phyloP scores from a whole-genome alignment of 2,113 vertebrate species.

The Picathartes gymnocephalus region DNA sequence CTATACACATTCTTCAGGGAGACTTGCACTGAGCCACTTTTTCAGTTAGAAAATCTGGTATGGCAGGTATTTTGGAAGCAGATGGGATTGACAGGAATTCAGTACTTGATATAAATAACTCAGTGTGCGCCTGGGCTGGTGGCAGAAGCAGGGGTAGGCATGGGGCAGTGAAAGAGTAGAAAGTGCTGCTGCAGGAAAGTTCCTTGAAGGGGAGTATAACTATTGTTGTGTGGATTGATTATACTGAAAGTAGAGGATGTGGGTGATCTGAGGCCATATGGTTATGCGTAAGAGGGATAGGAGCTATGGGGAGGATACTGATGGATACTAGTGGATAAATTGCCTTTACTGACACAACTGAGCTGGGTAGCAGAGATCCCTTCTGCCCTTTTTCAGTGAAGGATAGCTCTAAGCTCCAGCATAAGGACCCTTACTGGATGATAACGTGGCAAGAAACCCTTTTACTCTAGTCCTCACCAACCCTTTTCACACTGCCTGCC shows the following conservation, averaged over 20 bases:
- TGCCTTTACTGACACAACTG: neutral
- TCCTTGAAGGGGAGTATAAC: neutral
- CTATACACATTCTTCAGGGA: neutral
- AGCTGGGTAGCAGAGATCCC: neutral
- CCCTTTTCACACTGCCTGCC: neutral
- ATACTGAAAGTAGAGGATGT: neutral
- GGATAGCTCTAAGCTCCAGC: neutral
- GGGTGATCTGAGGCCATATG: neutral
- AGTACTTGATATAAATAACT: neutral
- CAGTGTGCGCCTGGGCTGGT: neutral
- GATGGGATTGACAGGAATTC: neutral
- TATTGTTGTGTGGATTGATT: neutral
- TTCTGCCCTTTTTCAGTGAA: neutral
- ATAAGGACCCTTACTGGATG: accelerated
- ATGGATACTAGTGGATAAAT: neutral
- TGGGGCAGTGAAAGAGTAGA: accelerated
- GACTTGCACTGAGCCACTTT: neutral
- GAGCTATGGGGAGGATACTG: neutral
- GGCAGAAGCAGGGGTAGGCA: neutral
- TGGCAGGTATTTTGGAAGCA: neutral
- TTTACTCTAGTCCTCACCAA: neutral
- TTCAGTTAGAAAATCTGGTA: neutral
- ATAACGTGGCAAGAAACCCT: neutral
- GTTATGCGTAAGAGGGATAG: neutral
- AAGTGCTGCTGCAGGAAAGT: neutral